A percentile compares a stretch with the other conserved stretches of the same genome.
These are phyloP conservation scores for Rhodinocichla rosea DNA, from an alignment of 2,113 vertebrate genomes.

Conservation along the genomic window DNA sequence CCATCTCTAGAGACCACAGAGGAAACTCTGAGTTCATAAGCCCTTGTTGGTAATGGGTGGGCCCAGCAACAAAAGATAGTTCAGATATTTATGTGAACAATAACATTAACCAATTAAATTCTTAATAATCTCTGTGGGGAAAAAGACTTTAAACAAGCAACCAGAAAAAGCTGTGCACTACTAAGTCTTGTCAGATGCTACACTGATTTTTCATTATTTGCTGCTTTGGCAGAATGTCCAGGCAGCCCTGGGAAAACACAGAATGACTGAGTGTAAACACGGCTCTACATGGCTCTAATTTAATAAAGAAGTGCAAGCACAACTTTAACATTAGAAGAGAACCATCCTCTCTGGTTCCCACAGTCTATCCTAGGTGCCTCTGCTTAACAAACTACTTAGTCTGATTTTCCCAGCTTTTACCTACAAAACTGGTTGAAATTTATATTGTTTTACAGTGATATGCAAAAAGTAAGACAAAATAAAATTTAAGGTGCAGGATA, in stretches of 20 bases:
- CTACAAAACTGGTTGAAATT: rapidly evolving
- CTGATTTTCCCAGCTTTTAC: neutral
- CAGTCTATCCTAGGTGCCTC: too few species aligned
- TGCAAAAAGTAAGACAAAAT: neutral
- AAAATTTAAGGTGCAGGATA: neutral
- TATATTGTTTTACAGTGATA: neutral
- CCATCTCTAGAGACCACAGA: neutral
- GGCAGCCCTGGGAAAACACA: neutral
- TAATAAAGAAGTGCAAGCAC: neutral
- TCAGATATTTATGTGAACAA: neutral
- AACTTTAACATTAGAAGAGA: neutral
- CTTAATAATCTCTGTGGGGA: neutral
- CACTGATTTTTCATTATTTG: neutral
- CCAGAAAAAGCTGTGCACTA: neutral
- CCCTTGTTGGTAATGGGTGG: neutral
- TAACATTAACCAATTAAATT: neutral
- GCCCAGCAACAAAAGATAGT: neutral
- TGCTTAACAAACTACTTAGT: neutral
- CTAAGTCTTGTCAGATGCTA: neutral
- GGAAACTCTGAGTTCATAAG: neutral
- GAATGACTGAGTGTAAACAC: neutral
- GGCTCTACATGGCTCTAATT: neutral
- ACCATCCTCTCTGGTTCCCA: neutral
- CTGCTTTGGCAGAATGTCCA: neutral
- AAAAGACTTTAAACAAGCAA: neutral